Conservation (phyloP, 1,140 invertebrate species). For the Pseudomyrmex gracilis region DNA sequence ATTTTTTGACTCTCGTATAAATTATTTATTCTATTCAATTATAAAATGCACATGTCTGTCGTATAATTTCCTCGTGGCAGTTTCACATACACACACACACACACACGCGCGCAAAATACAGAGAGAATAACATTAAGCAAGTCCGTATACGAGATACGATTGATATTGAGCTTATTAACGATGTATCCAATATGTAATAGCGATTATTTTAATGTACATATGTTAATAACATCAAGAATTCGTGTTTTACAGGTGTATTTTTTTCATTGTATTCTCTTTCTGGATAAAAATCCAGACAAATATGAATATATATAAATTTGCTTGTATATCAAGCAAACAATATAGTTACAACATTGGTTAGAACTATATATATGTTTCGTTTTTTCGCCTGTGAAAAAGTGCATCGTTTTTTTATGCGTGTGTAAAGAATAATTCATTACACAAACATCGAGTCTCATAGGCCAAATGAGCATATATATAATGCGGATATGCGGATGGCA, state of each 20-base stretch:
- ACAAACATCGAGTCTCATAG: constrained; percentile 36
- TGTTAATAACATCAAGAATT: constrained; percentile 32
- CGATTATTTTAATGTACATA: neutral
- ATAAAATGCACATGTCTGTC: neutral
- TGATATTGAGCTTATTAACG: neutral
- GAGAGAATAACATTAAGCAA: neutral
- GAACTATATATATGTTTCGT: constrained; percentile 20
- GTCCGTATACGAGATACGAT: neutral
- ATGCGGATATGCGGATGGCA: constrained; percentile 59
- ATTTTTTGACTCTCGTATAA: neutral
- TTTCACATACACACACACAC: constrained; percentile 5
- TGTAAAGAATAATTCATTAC: constrained; percentile 21
- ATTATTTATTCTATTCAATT: constrained; percentile 9
- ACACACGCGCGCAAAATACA: too few relatives aligned
- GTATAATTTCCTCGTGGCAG: neutral
- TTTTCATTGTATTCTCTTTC: constrained; percentile 24
- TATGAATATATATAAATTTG: neutral
- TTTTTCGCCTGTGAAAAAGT: constrained; percentile 6
- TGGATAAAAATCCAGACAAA: neutral
- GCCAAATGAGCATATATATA: constrained; percentile 26
- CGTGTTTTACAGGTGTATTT: neutral
- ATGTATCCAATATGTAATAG: neutral
- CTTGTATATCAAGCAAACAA: constrained; percentile 10
- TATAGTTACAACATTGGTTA: constrained; percentile 12
- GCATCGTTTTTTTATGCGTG: constrained; percentile 21